A percentile compares a stretch with the other conserved stretches of the same genome.
Evolutionary conservation across 2,888 invertebrate species (phyloP).

Genomic region (Polymixis lichenea): DNA sequence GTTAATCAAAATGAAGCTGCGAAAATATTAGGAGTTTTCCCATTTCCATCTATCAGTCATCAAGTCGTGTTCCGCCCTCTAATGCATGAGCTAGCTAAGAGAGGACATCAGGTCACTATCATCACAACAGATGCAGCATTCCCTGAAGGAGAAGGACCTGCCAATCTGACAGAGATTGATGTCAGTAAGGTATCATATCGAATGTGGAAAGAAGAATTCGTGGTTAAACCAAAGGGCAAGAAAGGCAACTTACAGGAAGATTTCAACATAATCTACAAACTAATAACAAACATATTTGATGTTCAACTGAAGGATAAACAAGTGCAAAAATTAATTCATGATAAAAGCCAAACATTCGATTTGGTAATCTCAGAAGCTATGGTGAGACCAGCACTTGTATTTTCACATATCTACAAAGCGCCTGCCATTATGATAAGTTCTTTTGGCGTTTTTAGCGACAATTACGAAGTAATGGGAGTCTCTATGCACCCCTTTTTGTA

Average conservation of each 20-base stretch:
- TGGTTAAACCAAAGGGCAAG: constrained; percentile 45
- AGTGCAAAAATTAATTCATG: constrained; percentile 32
- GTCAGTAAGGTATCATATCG: constrained; percentile 72
- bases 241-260: constrained; percentile 19
- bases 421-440: constrained; percentile 78
- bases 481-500: constrained; percentile 71
- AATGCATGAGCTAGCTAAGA: constrained; percentile 75
- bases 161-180: constrained; percentile 81
- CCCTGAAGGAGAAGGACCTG: constrained; percentile 62
- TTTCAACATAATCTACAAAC: constrained; percentile 17
- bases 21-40: constrained; percentile 78
- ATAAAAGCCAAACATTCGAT: constrained; percentile 59
- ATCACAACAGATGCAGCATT: constrained; percentile 80
- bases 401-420: constrained; percentile 71
- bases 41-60: constrained; percentile 82
- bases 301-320: constrained; percentile 21
- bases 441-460: constrained; percentile 61
- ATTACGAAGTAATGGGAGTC: constrained; percentile 67
- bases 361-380: constrained; percentile 74
- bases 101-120: constrained; percentile 82
- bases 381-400: constrained; percentile 64
- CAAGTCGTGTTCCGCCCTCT: constrained; percentile 80
- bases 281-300: constrained; percentile 7
- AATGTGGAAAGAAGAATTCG: constrained; percentile 52
- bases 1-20: constrained; percentile 62